Evolutionary conservation across 2,888 invertebrate species (phyloP), one percentile per base, ranked within the genome.

Genomic region (Patella pellucida): DNA sequence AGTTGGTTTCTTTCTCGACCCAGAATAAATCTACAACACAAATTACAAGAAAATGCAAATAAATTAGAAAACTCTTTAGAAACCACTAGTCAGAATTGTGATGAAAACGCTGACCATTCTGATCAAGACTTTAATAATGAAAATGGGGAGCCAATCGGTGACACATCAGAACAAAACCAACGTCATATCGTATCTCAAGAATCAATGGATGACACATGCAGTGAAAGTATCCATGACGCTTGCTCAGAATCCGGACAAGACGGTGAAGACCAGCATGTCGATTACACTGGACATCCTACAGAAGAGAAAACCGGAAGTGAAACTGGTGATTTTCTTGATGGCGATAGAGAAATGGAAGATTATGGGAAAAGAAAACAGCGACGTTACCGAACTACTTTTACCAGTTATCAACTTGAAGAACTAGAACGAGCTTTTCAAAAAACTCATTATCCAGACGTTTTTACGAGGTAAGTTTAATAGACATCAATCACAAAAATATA

Each of bases 391-490:
- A 90, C 90, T 9, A 90, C 89, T 0, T 90, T 90, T 78, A 89
- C 88, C 14, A 88, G 89, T 74, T 89, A 81, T 73, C 90, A 90
- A 82, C 81, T 90, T 69, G 89, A 90, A 72, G 89, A 90, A 73
- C 82, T 90, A 14, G 90, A 90, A 76, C 80, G 88, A 71, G 89
- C 90, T 5, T 90, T 90, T 79, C 90, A 90, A 83, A 88, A 90
- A 73, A 90, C 90, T 2, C 90, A 90, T 77, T 90, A 90, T 76
- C 90, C 90, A 1, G 90, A 91, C 78, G 90, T 91, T 11, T 91
- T 90, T 78, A 90, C 90, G 52, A 85, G 90, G 90, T 90, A 74
- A 79, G 80, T 74, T 68, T 68, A 52, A 41, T 41, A 41, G 41
- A 41, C 41, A 41, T 41, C 4, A 7, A 9, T 41, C 7, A 9